These are phyloP conservation scores for Sylvietta virens DNA, from an alignment of 2,113 vertebrate genomes.

Conservation along the genomic window DNA sequence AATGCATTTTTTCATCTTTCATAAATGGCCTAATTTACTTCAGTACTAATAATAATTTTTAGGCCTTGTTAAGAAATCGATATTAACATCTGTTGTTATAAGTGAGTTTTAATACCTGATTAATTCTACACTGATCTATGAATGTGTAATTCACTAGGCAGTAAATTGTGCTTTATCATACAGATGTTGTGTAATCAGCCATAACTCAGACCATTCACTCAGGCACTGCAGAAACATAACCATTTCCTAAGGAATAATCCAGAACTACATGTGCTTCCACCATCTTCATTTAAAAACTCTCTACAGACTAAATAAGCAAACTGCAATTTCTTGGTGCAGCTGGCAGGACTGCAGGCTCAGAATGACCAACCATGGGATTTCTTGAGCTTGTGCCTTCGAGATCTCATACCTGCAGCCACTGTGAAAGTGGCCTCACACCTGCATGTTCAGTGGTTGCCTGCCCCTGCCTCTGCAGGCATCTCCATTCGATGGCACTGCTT, in stretches of 20 bases:
- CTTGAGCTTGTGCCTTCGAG: not conserved
- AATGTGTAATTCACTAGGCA: not conserved
- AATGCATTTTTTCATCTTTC: not conserved
- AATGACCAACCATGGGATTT: rapidly evolving
- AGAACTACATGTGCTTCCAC: not conserved
- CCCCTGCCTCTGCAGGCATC: not conserved
- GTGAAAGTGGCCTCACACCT: not conserved
- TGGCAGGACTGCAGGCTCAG: not conserved
- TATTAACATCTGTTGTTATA: not conserved
- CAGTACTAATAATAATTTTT: not conserved
- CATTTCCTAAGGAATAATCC: not conserved
- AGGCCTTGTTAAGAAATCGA: not conserved
- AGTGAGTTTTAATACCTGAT: not conserved
- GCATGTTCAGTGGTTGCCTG: not conserved
- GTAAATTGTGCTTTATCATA: not conserved
- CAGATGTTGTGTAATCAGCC: not conserved
- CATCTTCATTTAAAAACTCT: not conserved
- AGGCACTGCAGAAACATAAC: not conserved
- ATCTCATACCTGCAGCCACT: not conserved
- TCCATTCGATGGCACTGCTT: not conserved
- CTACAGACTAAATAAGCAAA: not conserved
- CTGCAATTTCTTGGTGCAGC: not conserved
- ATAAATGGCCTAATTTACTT: not conserved
- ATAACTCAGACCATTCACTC: not conserved
- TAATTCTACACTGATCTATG: not conserved